A percentile compares a stretch with the other conserved stretches of the same genome.
These are phyloP conservation scores for Bombyx mori DNA, from an alignment of 1,140 invertebrate genomes.

Conservation along the genomic window ASM3026992v2 NC_085120.1:8022501-8023000, in stretches of 20 bases:
- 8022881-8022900: no score
- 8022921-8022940: no score
- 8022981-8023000: no score
- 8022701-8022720: no score
- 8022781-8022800: no score
- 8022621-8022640: not conserved
- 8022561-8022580: constrained; percentile 11
- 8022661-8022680: not conserved
- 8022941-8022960: no score
- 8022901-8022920: no score
- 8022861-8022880: no score
- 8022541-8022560: constrained; percentile 64
- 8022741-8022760: not conserved
- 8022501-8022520: constrained; percentile 53
- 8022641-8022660: not conserved
- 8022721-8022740: not conserved
- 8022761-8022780: not conserved
- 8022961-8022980: no score
- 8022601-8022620: not conserved
- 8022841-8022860: no score
- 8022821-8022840: no score
- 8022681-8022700: not conserved
- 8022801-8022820: no score
- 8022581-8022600: not conserved
- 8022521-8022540: constrained; percentile 61